Conservation (phyloP, 1,140 invertebrate genomes). For the Daktulosphaira vitifoliae region DNA sequence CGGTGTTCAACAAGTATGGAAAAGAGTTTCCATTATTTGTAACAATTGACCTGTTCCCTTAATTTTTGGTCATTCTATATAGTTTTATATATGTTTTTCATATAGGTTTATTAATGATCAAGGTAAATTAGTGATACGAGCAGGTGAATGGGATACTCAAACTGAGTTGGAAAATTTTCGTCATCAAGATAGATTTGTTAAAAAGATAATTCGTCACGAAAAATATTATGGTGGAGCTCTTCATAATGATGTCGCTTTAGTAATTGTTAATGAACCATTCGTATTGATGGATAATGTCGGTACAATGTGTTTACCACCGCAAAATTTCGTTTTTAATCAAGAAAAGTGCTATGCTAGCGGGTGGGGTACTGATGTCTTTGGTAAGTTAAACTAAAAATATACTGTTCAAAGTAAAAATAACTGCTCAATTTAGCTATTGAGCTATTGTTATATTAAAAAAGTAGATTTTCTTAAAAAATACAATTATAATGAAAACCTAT, state of each 20-base stretch:
- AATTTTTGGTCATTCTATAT: no score
- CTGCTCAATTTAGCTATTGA: no score
- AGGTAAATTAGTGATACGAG: constrained; percentile 34
- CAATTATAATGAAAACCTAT: no score
- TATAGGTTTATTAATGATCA: background rate
- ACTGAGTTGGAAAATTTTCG: constrained; percentile 59
- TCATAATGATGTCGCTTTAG: constrained; percentile 59
- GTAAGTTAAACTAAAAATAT: no score
- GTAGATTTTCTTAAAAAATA: no score
- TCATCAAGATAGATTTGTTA: constrained; percentile 60
- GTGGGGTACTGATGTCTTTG: constrained; percentile 56
- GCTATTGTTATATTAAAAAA: no score
- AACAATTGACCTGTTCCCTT: no score
- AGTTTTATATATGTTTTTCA: no score
- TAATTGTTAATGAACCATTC: constrained; percentile 52
- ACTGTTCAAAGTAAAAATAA: no score
- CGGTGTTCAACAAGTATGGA: no score
- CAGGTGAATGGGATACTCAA: constrained; percentile 59
- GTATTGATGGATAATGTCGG: constrained; percentile 57
- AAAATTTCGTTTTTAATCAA: constrained; percentile 37
- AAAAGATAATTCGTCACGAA: constrained; percentile 48
- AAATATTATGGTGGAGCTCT: constrained; percentile 49
- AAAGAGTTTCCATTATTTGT: no score
- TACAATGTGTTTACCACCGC: constrained; percentile 57
- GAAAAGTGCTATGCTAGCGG: constrained; percentile 55